Evolutionary conservation across 2,797 vertebrate genomes (phyloP).

Genomic region (Gambelia wislizenii): DNA sequence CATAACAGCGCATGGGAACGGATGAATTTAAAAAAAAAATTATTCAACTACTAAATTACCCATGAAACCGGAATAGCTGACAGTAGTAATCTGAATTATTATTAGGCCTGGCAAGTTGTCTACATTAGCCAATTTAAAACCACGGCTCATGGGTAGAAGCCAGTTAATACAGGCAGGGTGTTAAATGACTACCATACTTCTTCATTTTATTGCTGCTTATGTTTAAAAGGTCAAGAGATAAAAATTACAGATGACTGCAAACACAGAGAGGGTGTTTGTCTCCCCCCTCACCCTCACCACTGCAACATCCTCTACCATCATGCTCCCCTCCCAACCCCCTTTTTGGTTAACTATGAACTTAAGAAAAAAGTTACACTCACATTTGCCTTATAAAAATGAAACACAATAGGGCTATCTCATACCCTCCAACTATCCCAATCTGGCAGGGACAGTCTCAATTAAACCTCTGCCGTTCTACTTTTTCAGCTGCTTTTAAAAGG

Average conservation of each 20-base stretch:
- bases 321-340: neutral
- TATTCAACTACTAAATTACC: conserved; percentile 99
- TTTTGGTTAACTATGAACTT: conserved; percentile 78
- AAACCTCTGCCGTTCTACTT: too few relatives aligned
- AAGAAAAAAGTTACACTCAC: conserved; percentile 35
- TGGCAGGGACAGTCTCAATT: too few relatives aligned
- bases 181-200: conserved; percentile 86
- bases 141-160: conserved; percentile 85
- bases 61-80: conserved; percentile 99
- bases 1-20: conserved; percentile 96
- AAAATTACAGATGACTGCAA: conserved; percentile 86
- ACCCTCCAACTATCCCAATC: too few relatives aligned
- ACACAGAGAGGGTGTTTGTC: conserved; percentile 80
- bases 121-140: conserved; percentile 90
- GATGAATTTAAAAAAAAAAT: conserved; percentile 99
- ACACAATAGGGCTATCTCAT: conserved; percentile 20
- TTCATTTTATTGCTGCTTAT: conserved; percentile 86
- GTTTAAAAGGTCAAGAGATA: conserved; percentile 87
- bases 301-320: neutral
- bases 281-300: conserved; percentile 30
- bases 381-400: neutral
- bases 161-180: conserved; percentile 86
- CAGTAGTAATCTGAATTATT: conserved; percentile 99
- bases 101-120: conserved; percentile 88
- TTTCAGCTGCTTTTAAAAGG: too few relatives aligned